These are phyloP conservation scores for Pogoniulus pusillus DNA, from an alignment of 2,797 vertebrate species.

Conservation along the genomic window DNA sequence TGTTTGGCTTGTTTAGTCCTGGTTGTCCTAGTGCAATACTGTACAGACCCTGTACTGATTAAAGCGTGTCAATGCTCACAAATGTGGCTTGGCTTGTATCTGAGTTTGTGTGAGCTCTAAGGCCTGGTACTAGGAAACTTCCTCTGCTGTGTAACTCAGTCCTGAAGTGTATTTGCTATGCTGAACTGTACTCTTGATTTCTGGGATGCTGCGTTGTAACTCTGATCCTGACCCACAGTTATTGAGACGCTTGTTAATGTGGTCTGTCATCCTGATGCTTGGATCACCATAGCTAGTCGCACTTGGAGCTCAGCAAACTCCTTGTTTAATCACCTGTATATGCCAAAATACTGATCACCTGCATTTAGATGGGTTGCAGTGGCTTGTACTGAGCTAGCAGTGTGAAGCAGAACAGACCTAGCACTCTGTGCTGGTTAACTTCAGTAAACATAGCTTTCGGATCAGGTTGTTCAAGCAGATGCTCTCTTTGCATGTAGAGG, in stretches of 20 bases:
- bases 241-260: not conserved
- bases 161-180: not conserved
- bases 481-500: not conserved
- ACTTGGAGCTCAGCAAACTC: not conserved
- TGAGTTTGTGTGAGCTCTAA: not conserved
- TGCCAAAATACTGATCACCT: not conserved
- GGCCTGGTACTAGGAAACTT: not conserved
- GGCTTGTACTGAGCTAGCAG: not conserved
- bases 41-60: not conserved
- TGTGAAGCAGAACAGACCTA: not conserved
- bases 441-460: not conserved
- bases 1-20: not conserved
- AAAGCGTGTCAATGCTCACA: not conserved
- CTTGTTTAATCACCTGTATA: not conserved
- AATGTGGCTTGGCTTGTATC: not conserved
- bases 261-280: not conserved
- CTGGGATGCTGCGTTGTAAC: not conserved
- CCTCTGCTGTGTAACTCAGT: not conserved
- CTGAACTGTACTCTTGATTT: not conserved
- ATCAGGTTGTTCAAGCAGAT: conserved; percentile 4
- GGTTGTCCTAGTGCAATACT: not conserved
- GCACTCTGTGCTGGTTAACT: not conserved
- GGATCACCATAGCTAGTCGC: not conserved
- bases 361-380: not conserved
- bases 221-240: not conserved